Base-by-base conservation (phyloP, 1,140 invertebrate genomes). In the Antheraea mylitta region DNA sequence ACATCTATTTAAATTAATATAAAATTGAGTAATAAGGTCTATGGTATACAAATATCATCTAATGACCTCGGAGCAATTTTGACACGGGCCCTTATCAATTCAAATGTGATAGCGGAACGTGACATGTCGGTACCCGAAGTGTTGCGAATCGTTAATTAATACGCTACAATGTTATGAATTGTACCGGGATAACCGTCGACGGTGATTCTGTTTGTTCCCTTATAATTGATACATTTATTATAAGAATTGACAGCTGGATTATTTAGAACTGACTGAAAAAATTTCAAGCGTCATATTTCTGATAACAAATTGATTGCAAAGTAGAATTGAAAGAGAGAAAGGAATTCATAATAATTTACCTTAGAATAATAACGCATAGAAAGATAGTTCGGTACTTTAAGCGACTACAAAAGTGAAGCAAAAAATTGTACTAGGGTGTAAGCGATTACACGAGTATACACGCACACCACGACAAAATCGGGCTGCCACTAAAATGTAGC, bases 121-220 rank as follows among this genome's bases (percentile, higher is more conserved):
- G 78, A 75, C 77, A 73, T 76, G 74, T 69, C 22, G 65, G 70
- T 69, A 30, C 66, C 45, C 59, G 71, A 65, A 75, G 69, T 71
- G 67, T 74, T 75, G 75, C 69, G 67, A 76, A 76, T 68, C 63
- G 59, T 66, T 74, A 75, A 79, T 78, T 81, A 76, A 76, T 77
- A 68, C 65, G 58, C 74, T 72, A 73, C 59, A 62, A 76, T 74
- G 64, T 64, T 59, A 45, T 42, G 67, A 74, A 74, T 73, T 66
- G 74, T 76, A 60, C 22, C 45, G 64, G 67, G 67, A 66, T 38
- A 48, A 71, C 72, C 71, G 72, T 68, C 38, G 38, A 42, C 38
- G 38, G 38, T 66, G 70, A 73, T 45, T 58, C 53, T 45, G 16
- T 13, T 64, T 38, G 18, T 58, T 70, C 42, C 63, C 16, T 65